A percentile compares a stretch with the other conserved stretches of the same genome.
Evolutionary conservation across 1,140 invertebrate genomes (phyloP).

Genomic region (Brachionus paranguensis): DNA sequence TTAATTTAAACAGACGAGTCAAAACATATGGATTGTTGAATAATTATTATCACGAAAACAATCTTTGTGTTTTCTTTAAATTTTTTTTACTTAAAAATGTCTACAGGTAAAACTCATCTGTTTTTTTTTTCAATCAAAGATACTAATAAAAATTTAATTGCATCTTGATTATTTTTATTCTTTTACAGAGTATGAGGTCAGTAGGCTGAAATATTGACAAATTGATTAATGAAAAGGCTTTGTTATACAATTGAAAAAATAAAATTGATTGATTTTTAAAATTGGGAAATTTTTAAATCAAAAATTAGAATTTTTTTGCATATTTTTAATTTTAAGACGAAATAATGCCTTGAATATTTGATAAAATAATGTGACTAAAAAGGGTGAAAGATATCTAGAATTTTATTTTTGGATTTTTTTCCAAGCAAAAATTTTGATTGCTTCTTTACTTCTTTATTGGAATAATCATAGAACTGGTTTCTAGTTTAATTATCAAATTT

Average conservation of each 20-base stretch:
- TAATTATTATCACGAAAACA: not conserved
- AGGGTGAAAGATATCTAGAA: not conserved
- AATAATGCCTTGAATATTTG: not conserved
- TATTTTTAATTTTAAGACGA: not conserved
- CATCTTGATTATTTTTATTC: no score
- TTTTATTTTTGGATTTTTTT: not conserved
- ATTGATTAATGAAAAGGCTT: no score
- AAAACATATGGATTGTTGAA: not conserved
- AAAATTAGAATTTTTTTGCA: not conserved
- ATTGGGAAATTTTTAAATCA: no score
- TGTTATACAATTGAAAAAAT: no score
- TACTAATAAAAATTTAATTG: not conserved
- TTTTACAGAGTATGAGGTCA: no score
- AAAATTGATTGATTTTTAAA: no score
- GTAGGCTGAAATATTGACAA: no score
- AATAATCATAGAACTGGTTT: no score
- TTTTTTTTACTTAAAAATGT: not conserved
- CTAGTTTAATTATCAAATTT: no score
- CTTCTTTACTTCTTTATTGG: no score
- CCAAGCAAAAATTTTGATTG: no score
- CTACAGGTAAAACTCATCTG: not conserved
- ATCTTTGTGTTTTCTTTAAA: not conserved
- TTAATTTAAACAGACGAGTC: not conserved
- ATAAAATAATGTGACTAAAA: not conserved
- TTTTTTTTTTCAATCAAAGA: not conserved